A percentile compares a stretch with the other conserved stretches of the same genome.
phyloP scores from a whole-genome alignment of 2,113 vertebrate genomes.

The Oreochromis aureus region DNA sequence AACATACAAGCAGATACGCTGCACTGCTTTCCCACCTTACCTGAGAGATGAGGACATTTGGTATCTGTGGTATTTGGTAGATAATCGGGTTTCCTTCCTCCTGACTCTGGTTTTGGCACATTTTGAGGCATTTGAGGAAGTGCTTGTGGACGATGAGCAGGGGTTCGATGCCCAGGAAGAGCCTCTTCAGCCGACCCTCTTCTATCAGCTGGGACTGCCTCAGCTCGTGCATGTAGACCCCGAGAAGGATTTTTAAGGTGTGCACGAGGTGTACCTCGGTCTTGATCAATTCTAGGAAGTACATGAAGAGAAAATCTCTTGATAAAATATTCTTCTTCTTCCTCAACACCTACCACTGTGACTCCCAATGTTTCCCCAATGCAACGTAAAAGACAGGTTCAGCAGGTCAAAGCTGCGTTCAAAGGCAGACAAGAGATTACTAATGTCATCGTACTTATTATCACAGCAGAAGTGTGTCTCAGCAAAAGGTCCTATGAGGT shows the following conservation, averaged over 20 bases:
- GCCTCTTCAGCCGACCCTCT: slow-evolving; percentile 60
- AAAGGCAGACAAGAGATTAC: neutral
- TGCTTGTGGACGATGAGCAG: slow-evolving; percentile 78
- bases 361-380: neutral
- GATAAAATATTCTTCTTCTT: neutral
- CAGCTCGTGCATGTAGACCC: slow-evolving; percentile 81
- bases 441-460: neutral
- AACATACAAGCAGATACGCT: neutral
- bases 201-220: slow-evolving; percentile 77
- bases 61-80: slow-evolving; percentile 81
- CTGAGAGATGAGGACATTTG: slow-evolving; percentile 84
- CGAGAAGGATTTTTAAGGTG: slow-evolving; percentile 85
- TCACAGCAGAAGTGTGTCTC: neutral
- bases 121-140: slow-evolving; percentile 80
- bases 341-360: neutral
- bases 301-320: neutral
- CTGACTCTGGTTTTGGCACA: slow-evolving; percentile 70
- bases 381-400: neutral
- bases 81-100: slow-evolving; percentile 76
- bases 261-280: slow-evolving; percentile 93
- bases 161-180: slow-evolving; percentile 77
- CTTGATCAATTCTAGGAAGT: slow-evolving; percentile 85
- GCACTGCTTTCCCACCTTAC: slow-evolving; percentile 50
- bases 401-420: neutral
- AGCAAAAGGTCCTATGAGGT: neutral